These are phyloP conservation scores for Drosophila paulistorum DNA, from an alignment of 1,140 invertebrate genomes.

Conservation along the genomic window DNA sequence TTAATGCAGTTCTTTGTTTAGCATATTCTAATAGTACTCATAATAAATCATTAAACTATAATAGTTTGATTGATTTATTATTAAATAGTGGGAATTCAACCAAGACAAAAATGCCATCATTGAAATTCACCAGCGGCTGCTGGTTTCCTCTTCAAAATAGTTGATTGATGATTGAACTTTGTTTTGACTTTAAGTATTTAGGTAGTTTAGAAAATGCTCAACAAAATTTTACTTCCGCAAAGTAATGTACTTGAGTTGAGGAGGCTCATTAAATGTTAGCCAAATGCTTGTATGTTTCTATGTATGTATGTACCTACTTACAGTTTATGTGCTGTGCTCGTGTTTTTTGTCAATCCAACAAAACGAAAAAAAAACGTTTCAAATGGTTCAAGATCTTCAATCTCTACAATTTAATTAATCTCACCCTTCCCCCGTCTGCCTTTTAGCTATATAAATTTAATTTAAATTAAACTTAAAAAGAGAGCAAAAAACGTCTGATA, in stretches of 20 bases:
- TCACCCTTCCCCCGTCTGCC: constrained; percentile 1
- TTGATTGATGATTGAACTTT: constrained; percentile 12
- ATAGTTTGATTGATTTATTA: constrained; percentile 42
- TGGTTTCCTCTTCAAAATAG: constrained; percentile 2
- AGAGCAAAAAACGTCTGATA: constrained; percentile 25
- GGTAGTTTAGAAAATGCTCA: too few relatives aligned
- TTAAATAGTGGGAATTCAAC: constrained; percentile 5
- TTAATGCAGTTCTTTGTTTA: not conserved
- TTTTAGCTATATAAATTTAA: constrained; percentile 14
- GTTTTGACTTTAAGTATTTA: constrained; percentile 8
- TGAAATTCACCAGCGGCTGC: not conserved
- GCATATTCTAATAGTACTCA: not conserved
- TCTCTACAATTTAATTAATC: constrained; percentile 15
- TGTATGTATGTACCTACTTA: not conserved
- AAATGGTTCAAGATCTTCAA: constrained; percentile 29
- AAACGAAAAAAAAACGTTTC: constrained; percentile 20
- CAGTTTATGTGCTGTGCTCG: constrained; percentile 13
- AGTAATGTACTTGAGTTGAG: constrained; percentile 43
- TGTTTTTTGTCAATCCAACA: constrained; percentile 22
- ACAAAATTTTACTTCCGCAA: constrained; percentile 46
- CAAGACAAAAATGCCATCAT: not conserved
- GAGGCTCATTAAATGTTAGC: constrained; percentile 38
- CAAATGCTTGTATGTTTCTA: not conserved
- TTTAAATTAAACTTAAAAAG: constrained; percentile 26
- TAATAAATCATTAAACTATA: constrained; percentile 1